Evolutionary conservation across 2,888 invertebrate species (phyloP).

Genomic region (Atrina japonica): DNA sequence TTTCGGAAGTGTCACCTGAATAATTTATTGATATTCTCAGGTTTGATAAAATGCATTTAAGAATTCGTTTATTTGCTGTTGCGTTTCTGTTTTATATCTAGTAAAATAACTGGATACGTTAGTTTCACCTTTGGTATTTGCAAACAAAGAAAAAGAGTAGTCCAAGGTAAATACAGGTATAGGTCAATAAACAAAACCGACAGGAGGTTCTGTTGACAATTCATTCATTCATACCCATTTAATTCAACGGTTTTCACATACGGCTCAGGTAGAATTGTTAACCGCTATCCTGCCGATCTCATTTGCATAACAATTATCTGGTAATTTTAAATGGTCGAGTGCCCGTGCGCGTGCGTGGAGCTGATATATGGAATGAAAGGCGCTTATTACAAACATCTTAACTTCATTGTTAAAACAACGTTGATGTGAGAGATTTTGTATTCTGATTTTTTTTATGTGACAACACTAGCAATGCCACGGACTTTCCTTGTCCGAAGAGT

Average conservation of each 20-base stretch:
- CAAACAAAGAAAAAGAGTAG: too few relatives aligned
- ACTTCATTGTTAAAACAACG: background rate
- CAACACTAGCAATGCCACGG: constrained; percentile 16
- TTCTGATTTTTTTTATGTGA: background rate
- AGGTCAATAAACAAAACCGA: too few relatives aligned
- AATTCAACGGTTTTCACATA: constrained; percentile 24
- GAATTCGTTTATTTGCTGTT: too few relatives aligned
- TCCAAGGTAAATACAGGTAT: too few relatives aligned
- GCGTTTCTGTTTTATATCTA: too few relatives aligned
- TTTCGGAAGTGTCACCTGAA: too few relatives aligned
- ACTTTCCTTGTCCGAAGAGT: constrained; percentile 14
- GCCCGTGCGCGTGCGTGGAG: constrained; percentile 8
- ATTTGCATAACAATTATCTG: constrained; percentile 21
- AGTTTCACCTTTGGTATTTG: too few relatives aligned
- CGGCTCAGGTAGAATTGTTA: background rate
- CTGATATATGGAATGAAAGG: constrained; percentile 13
- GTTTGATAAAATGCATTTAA: too few relatives aligned
- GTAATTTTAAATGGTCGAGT: background rate
- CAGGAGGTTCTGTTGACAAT: constrained; percentile 13
- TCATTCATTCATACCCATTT: constrained; percentile 13
- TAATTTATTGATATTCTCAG: too few relatives aligned
- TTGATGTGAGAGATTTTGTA: too few relatives aligned
- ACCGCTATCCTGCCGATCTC: background rate
- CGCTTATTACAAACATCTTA: constrained; percentile 27
- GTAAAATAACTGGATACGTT: too few relatives aligned